Conservation (phyloP, 2,797 vertebrate genomes). For the Catostomus latipinnis region DNA sequence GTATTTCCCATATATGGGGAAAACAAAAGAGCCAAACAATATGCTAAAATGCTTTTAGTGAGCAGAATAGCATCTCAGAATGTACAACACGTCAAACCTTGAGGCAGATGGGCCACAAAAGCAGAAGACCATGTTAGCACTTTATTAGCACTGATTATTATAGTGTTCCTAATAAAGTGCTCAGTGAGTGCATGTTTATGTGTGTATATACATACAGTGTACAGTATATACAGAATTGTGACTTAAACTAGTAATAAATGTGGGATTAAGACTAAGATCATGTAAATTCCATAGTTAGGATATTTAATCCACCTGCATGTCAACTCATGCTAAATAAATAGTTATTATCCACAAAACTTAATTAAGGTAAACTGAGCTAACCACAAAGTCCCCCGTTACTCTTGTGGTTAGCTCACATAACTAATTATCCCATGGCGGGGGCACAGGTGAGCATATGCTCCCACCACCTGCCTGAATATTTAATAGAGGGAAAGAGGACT, state of each 20-base stretch:
- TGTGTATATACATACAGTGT: too few relatives aligned
- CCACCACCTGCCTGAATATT: slow-evolving; percentile 62
- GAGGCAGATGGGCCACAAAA: too few relatives aligned
- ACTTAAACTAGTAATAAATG: too few relatives aligned
- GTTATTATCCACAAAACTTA: slow-evolving; percentile 2
- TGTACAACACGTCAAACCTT: too few relatives aligned
- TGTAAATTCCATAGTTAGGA: slow-evolving; percentile 12
- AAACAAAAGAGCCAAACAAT: background rate
- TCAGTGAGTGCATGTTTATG: too few relatives aligned
- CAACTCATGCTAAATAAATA: slow-evolving; percentile 15
- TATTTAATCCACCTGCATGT: background rate
- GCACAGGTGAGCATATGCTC: slow-evolving; percentile 55
- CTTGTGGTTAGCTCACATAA: slow-evolving; percentile 43
- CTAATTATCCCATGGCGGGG: slow-evolving; percentile 43
- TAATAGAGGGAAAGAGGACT: slow-evolving; percentile 56
- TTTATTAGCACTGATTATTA: too few relatives aligned
- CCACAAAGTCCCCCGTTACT: slow-evolving; percentile 22
- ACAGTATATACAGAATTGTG: too few relatives aligned
- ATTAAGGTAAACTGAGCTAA: slow-evolving; percentile 23
- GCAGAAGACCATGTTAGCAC: too few relatives aligned
- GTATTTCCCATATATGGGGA: background rate
- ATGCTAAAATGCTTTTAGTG: too few relatives aligned
- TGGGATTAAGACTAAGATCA: background rate
- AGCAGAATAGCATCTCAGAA: too few relatives aligned
- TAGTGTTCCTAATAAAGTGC: too few relatives aligned